phyloP scores from a whole-genome alignment of 2,888 invertebrate species.

The Lepidocyrtinus sp. region DNA sequence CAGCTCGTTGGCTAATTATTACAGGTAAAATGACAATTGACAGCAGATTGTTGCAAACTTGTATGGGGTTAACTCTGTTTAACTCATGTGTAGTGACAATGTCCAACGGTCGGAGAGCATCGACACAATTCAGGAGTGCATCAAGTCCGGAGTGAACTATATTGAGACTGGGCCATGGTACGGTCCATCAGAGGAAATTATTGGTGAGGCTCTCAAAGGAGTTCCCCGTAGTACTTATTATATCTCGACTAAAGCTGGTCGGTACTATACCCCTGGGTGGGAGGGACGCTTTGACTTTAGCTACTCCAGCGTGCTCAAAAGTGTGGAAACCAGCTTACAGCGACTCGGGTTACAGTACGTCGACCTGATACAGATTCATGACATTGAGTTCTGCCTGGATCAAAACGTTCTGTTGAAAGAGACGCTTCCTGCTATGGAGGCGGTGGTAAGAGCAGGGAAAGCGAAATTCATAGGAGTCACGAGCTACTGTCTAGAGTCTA shows the following conservation, averaged over 20 bases:
- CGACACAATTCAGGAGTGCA: conserved; percentile 79
- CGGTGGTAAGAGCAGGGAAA: conserved; percentile 79
- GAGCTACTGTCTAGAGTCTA: conserved; percentile 84
- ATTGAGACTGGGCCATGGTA: conserved; percentile 94
- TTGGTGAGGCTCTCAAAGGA: conserved; percentile 86
- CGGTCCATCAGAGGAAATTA: conserved; percentile 84
- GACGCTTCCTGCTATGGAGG: conserved; percentile 86
- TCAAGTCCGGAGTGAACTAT: conserved; percentile 89
- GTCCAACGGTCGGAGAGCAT: conserved; percentile 73
- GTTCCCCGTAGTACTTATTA: conserved; percentile 89
- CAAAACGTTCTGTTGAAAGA: conserved; percentile 85
- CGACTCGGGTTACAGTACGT: conserved; percentile 85
- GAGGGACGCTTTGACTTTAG: conserved; percentile 85
- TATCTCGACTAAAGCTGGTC: conserved; percentile 87
- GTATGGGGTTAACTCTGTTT: background rate
- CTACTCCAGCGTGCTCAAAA: conserved; percentile 80
- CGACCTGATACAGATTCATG: conserved; percentile 94
- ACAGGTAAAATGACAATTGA: conserved; percentile 77
- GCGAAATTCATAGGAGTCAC: conserved; percentile 89
- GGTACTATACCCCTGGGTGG: conserved; percentile 73
- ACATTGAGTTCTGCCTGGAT: conserved; percentile 88
- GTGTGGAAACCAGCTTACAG: conserved; percentile 83
- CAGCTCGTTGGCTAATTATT: conserved; percentile 81
- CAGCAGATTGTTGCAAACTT: background rate
- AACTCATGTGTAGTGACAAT: conserved; percentile 40